Evolutionary conservation across 2,797 vertebrate genomes (phyloP), one percentile per base, ranked within the genome.

Genomic region (Lepus oiostolus): DNA sequence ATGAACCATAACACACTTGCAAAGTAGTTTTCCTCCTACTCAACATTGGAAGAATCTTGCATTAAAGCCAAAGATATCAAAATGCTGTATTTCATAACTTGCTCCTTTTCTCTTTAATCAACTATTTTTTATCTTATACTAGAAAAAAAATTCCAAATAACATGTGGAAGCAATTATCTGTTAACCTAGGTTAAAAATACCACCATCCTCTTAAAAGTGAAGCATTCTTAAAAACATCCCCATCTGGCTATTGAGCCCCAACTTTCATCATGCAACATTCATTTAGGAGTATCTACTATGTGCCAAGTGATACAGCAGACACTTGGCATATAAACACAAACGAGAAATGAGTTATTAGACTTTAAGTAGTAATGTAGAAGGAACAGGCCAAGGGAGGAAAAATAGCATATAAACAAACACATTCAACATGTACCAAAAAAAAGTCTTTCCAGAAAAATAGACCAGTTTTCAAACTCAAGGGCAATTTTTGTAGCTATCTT

Each of bases 141-240:
- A 70, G 65, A 32, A 70, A 85, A 81, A 47, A 92, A 87, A 90
- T 74, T 47, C 76, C 72, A 63, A 62, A 84, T 70, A 42, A 38
- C 84, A 91, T 68, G 81, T 90, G 87, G 81, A 91, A 95, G 6
- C 19, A 94, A 28, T 91, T 91, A 94, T 72, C 67, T 94, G 30
- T 65, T 97, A 71, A 76, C 76, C 50, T 38, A 81, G 16, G 21
- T 72, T 93, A 76, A 83, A 91, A 94, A 96, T 87, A 81, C 67
- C 63, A 68, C 70, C 22, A 35, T 63, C 16, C 65, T 91, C 92
- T 76, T 76, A 83, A 76, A 68, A 50, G 35, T 63, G 19, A 81
- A 87, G 68, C 26, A 58, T 94, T 86, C 88, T 80, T 87, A 91
- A 93, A 68, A 35, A 63, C 21, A 62, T n/a, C 75, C 70, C 42